Evolutionary conservation across 2,797 vertebrate genomes (phyloP).

Genomic region (Leptodactylus fallax): DNA sequence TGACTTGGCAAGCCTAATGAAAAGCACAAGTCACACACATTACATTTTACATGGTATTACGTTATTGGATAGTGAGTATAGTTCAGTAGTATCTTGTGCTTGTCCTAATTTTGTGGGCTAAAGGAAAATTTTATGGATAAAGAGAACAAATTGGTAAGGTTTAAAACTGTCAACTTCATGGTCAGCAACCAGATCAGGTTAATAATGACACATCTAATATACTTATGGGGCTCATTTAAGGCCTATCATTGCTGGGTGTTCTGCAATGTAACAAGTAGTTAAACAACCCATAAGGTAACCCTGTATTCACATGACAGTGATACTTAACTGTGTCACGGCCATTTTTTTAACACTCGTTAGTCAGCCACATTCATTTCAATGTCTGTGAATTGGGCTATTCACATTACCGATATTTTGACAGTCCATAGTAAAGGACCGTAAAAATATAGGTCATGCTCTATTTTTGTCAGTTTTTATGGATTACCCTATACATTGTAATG

Average conservation of each 20-base stretch:
- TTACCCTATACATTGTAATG: too few relatives aligned
- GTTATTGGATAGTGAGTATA: neutral
- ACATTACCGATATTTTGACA: too few relatives aligned
- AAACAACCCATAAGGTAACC: neutral
- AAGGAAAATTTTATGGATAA: slow-evolving; percentile 17
- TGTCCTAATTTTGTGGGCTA: slow-evolving; percentile 10
- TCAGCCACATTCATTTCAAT: too few relatives aligned
- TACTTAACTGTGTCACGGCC: too few relatives aligned
- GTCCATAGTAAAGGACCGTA: too few relatives aligned
- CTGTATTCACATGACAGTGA: too few relatives aligned
- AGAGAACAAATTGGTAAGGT: slow-evolving; percentile 4
- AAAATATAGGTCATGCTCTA: too few relatives aligned
- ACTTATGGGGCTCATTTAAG: neutral
- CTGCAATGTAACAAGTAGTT: neutral
- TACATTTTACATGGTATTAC: neutral
- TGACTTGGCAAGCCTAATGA: neutral
- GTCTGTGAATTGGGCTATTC: too few relatives aligned
- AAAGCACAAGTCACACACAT: neutral
- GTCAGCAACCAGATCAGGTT: neutral
- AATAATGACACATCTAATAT: neutral
- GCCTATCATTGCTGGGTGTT: neutral
- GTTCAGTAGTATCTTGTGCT: neutral
- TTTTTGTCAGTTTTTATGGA: too few relatives aligned
- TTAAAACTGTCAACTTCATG: neutral
- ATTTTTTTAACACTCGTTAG: too few relatives aligned